Evolutionary conservation across 2,888 invertebrate genomes (phyloP).

Genomic region (Tortricodes alternella): DNA sequence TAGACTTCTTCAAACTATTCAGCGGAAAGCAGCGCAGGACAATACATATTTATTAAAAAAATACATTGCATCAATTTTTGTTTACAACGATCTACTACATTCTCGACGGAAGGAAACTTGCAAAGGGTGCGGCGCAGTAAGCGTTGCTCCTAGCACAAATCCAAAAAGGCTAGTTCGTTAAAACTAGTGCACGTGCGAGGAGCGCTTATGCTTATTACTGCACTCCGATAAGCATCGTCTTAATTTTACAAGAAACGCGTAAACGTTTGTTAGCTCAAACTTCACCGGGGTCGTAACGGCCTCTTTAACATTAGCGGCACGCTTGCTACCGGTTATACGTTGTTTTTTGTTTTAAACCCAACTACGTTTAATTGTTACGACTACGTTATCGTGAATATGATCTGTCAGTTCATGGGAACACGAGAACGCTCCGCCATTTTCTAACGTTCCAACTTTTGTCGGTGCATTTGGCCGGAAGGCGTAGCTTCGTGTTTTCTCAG

Average conservation of each 20-base stretch:
- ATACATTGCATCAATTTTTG: too few relatives aligned
- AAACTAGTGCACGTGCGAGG: constrained; percentile 75
- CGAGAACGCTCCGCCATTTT: constrained; percentile 64
- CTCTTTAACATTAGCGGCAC: constrained; percentile 74
- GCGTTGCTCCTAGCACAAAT: constrained; percentile 18
- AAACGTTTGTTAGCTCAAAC: constrained; percentile 66
- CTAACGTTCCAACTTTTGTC: constrained; percentile 53
- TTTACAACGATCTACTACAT: too few relatives aligned
- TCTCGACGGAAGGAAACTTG: not conserved
- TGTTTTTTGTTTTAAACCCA: constrained; percentile 57
- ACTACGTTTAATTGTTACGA: constrained; percentile 75
- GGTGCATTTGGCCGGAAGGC: constrained; percentile 56
- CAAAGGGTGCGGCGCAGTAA: constrained; percentile 4
- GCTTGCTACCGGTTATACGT: constrained; percentile 74
- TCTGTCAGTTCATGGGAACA: constrained; percentile 78
- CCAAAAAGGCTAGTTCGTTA: constrained; percentile 56
- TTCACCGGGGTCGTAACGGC: constrained; percentile 49
- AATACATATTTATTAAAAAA: too few relatives aligned
- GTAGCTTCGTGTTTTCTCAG: constrained; percentile 61
- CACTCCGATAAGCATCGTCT: constrained; percentile 72
- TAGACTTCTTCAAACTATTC: too few relatives aligned
- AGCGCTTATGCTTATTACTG: constrained; percentile 62
- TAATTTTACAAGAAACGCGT: constrained; percentile 77
- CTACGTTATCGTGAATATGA: constrained; percentile 65
- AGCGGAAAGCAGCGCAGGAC: too few relatives aligned